These are phyloP conservation scores for Cephus runcator DNA, from an alignment of 2,888 invertebrate genomes.

Conservation along the genomic window DNA sequence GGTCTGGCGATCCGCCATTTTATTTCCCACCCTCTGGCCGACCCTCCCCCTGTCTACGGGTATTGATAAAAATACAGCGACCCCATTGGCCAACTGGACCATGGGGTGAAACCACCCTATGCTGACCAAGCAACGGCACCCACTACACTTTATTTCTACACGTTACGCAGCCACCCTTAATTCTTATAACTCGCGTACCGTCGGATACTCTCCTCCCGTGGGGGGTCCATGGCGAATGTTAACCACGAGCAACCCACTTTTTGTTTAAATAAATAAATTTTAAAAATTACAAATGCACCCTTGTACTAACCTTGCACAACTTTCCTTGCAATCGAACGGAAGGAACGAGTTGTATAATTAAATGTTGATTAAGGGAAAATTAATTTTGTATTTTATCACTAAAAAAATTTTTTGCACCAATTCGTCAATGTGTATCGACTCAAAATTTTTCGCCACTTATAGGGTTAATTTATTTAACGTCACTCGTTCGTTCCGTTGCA, in stretches of 20 bases:
- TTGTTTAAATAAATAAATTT: no score
- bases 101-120: slow-evolving; percentile 59
- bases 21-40: slow-evolving; percentile 42
- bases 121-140: slow-evolving; percentile 63
- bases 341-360: not conserved
- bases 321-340: not conserved
- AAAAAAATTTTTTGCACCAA: not conserved
- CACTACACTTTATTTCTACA: slow-evolving; percentile 53
- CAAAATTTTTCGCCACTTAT: not conserved
- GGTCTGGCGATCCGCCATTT: slow-evolving; percentile 53
- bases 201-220: not conserved
- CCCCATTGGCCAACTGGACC: slow-evolving; percentile 60
- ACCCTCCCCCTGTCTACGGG: slow-evolving; percentile 46
- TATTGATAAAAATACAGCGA: slow-evolving; percentile 58
- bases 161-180: slow-evolving; percentile 38
- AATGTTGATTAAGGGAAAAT: not conserved
- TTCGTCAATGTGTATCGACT: not conserved
- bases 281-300: no score
- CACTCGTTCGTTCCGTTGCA: not conserved
- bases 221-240: not conserved
- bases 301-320: not conserved
- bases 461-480: not conserved
- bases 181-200: not conserved
- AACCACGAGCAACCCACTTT: not conserved
- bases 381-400: not conserved